These are phyloP conservation scores for Halcyon badia DNA, from an alignment of 2,797 vertebrate species.

Conservation along the genomic window DNA sequence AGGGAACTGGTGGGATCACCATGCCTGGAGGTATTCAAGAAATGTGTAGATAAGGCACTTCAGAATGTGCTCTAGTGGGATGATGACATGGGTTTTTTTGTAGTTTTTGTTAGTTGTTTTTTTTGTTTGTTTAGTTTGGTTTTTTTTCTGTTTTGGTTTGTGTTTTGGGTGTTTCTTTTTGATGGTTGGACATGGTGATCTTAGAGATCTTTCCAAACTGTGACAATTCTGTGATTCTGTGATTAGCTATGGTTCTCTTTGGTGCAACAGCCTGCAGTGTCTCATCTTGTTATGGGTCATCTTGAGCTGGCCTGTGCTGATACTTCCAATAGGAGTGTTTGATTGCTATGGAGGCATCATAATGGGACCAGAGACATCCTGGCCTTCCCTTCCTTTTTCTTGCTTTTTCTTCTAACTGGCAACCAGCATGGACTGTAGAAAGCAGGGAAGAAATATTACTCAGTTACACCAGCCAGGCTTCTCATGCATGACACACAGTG, in stretches of 20 bases:
- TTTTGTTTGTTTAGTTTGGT: too few relatives aligned
- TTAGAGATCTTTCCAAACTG: too few relatives aligned
- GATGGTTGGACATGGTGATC: too few relatives aligned
- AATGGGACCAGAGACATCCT: not conserved
- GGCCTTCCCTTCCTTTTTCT: not conserved
- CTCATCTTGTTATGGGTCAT: not conserved
- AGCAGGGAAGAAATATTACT: not conserved
- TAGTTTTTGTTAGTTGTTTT: too few relatives aligned
- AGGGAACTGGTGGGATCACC: too few relatives aligned
- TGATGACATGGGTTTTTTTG: too few relatives aligned
- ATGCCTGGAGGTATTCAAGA: too few relatives aligned
- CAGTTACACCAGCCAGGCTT: not conserved
- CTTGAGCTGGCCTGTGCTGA: not conserved
- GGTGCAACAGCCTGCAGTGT: not conserved
- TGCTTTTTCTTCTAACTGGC: not conserved
- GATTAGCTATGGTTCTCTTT: not conserved
- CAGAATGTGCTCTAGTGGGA: too few relatives aligned
- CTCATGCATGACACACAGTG: not conserved
- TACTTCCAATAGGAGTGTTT: not conserved
- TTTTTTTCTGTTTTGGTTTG: too few relatives aligned
- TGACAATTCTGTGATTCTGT: not conserved
- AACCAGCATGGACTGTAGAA: not conserved
- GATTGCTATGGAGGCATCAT: fast-evolving
- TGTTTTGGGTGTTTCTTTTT: too few relatives aligned
- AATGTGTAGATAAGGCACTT: too few relatives aligned